Conservation (phyloP, 2,888 invertebrate genomes). For the Halocaridina rubra region DNA sequence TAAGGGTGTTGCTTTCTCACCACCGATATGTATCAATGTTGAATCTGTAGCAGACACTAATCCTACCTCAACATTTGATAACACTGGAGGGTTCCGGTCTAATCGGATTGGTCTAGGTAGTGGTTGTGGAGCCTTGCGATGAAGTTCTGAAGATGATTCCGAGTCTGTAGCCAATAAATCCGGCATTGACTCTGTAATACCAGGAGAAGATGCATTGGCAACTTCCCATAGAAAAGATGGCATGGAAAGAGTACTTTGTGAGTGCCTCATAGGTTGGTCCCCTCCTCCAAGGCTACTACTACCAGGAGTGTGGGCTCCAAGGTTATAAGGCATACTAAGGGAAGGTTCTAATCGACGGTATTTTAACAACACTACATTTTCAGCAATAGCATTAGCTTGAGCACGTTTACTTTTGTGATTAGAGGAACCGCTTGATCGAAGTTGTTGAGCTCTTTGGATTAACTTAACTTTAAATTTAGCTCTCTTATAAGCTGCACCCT, state of each 20-base stretch:
- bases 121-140: slow-evolving; percentile 33
- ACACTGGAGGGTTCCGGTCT: slow-evolving; percentile 61
- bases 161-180: slow-evolving; percentile 60
- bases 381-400: slow-evolving; percentile 53
- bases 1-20: slow-evolving; percentile 39
- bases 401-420: slow-evolving; percentile 49
- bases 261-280: slow-evolving; percentile 65
- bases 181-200: slow-evolving; percentile 62
- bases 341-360: slow-evolving; percentile 61
- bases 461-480: slow-evolving; percentile 62
- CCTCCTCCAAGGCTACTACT: slow-evolving; percentile 52
- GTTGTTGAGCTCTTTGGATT: slow-evolving; percentile 61
- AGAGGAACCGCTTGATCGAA: slow-evolving; percentile 34
- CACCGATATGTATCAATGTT: slow-evolving; percentile 65
- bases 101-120: slow-evolving; percentile 43
- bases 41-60: slow-evolving; percentile 65
- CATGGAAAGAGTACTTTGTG: slow-evolving; percentile 67
- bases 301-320: slow-evolving; percentile 61
- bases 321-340: slow-evolving; percentile 62
- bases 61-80: slow-evolving; percentile 65
- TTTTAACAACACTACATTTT: slow-evolving; percentile 57
- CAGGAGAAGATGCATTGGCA: slow-evolving; percentile 55
- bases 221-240: slow-evolving; percentile 65
- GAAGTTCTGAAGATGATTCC: slow-evolving; percentile 55
- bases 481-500: slow-evolving; percentile 59